phyloP scores from a whole-genome alignment of 2,888 invertebrate genomes.

The Tipula helvola region DNA sequence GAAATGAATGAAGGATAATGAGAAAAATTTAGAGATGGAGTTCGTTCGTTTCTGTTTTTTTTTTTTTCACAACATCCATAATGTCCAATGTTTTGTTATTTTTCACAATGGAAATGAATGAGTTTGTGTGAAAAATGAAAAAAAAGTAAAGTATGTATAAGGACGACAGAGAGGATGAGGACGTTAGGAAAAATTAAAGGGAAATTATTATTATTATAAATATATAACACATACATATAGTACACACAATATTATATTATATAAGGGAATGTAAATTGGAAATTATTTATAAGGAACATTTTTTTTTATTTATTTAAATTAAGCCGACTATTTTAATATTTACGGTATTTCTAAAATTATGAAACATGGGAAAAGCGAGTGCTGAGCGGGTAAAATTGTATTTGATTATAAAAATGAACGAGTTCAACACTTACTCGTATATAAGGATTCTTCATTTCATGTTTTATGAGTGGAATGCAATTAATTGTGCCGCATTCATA shows the following conservation, averaged over 20 bases:
- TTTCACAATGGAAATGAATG: conserved; percentile 4
- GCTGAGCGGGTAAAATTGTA: background rate
- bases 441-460: no score
- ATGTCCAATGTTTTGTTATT: conserved; percentile 4
- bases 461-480: no score
- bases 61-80: background rate
- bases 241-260: background rate
- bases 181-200: background rate
- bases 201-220: background rate
- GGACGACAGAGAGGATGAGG: background rate
- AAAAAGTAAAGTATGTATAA: background rate
- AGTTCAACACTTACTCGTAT: background rate
- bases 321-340: background rate
- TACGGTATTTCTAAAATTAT: background rate
- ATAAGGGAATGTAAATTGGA: conserved; percentile 4
- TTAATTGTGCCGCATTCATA: no score
- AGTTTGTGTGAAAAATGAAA: background rate
- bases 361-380: background rate
- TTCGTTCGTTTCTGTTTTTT: background rate
- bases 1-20: conserved; percentile 4
- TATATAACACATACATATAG: background rate
- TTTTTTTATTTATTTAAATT: background rate
- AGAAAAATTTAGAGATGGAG: conserved; percentile 4
- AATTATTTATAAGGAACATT: background rate
- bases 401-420: background rate